phyloP scores from a whole-genome alignment of 1,140 invertebrate species.

The Brachionus manjavacas region DNA sequence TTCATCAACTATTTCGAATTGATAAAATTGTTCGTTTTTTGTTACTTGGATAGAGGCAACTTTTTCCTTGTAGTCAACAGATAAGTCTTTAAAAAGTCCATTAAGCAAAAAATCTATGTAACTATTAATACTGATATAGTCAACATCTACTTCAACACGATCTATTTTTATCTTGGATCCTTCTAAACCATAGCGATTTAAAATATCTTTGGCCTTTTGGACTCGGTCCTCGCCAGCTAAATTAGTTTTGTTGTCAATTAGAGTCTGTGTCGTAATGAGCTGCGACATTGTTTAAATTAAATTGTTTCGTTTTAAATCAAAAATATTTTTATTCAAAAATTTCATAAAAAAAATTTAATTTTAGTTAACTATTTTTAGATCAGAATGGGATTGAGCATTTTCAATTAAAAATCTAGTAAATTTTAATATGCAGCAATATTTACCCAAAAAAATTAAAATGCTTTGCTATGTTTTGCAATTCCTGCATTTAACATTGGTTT shows the following conservation, averaged over 20 bases:
- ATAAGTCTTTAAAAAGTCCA: neutral
- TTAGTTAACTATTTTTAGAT: no score
- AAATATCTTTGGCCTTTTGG: neutral
- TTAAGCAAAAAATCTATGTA: conserved; percentile 16
- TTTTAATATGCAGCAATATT: no score
- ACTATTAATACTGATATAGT: neutral
- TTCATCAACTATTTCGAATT: conserved; percentile 29
- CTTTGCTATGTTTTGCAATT: no score
- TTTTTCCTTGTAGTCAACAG: conserved; percentile 16
- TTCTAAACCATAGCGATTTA: neutral
- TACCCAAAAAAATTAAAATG: no score
- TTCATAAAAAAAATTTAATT: no score
- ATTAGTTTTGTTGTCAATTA: neutral
- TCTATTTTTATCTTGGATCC: neutral
- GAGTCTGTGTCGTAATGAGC: no score
- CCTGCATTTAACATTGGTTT: no score
- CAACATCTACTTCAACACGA: neutral
- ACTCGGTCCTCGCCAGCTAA: neutral
- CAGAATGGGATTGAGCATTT: no score
- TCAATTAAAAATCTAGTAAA: no score
- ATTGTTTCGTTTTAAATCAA: no score
- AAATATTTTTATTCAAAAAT: no score
- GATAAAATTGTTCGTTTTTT: neutral
- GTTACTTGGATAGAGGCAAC: conserved; percentile 11
- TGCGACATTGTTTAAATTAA: no score